A percentile compares a stretch with the other conserved stretches of the same genome.
phyloP scores from a whole-genome alignment of 2,113 vertebrate genomes.

The Raphicerus campestris region DNA sequence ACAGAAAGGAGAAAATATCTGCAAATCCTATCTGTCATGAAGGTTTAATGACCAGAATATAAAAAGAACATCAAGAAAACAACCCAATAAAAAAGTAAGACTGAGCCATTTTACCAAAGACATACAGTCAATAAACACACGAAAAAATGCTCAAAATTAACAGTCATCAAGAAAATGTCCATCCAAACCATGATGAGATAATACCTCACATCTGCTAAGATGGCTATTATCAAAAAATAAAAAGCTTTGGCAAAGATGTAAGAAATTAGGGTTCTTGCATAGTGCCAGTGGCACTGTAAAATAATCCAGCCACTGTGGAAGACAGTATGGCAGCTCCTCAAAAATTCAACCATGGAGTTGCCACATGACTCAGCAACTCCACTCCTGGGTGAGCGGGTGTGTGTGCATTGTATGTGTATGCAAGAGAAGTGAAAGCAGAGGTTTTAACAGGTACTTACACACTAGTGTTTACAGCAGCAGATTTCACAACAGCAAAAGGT shows the following conservation, averaged over 20 bases:
- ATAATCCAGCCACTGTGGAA: neutral
- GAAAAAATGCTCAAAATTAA: neutral
- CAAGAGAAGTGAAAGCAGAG: neutral
- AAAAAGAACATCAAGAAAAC: neutral
- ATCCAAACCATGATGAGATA: neutral
- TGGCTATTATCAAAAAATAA: neutral
- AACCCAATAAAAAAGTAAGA: neutral
- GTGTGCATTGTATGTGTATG: no score
- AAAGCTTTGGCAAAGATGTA: neutral
- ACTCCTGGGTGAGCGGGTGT: neutral
- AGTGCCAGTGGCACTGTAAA: neutral
- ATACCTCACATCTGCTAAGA: neutral
- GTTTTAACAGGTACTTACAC: neutral
- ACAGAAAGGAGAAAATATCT: neutral
- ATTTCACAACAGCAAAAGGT: neutral
- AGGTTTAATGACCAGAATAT: neutral
- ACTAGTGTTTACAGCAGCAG: neutral
- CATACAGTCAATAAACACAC: neutral
- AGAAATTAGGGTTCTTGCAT: neutral
- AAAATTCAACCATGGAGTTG: neutral
- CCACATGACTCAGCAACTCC: neutral
- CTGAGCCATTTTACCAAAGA: neutral
- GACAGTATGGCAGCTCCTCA: neutral
- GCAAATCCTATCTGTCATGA: neutral
- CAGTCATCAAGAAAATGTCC: neutral